phyloP scores from a whole-genome alignment of 2,113 vertebrate species.

The Pseudois nayaur region DNA sequence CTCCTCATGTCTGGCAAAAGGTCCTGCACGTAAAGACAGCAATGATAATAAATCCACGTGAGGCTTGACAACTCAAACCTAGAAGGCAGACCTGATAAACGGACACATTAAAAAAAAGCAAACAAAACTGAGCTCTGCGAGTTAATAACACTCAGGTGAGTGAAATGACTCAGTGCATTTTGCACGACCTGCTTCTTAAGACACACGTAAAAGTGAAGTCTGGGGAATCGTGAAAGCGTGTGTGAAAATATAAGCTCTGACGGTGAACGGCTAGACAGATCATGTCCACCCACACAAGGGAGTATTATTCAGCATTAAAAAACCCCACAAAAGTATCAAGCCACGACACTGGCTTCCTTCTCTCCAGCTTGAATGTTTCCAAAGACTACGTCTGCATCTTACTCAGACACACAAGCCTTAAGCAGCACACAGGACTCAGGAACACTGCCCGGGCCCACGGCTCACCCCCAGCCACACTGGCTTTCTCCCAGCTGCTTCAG shows the following conservation, averaged over 20 bases:
- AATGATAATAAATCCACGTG: fast-evolving
- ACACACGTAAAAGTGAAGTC: fast-evolving
- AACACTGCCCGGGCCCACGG: background rate
- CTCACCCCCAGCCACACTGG: background rate
- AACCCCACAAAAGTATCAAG: too few species aligned
- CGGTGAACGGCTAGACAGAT: fast-evolving
- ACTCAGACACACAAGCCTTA: too few species aligned
- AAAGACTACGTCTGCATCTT: background rate
- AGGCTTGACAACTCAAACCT: background rate
- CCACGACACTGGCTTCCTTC: fast-evolving
- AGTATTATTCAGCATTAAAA: fast-evolving
- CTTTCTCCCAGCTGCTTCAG: background rate
- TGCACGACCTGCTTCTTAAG: background rate
- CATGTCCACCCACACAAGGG: fast-evolving
- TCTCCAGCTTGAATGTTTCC: background rate
- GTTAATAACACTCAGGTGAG: fast-evolving
- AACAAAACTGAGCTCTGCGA: background rate
- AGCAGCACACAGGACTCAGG: background rate
- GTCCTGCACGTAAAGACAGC: slow-evolving; percentile 54
- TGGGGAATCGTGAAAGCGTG: fast-evolving
- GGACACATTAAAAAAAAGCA: background rate
- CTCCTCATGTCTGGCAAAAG: slow-evolving; percentile 78
- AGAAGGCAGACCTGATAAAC: background rate
- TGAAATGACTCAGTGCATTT: background rate
- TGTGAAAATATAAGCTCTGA: background rate